Evolutionary conservation across 35 echinoderm and acorn worm species (phyloP).

Genomic region (Ophiothrix spiculata): DNA sequence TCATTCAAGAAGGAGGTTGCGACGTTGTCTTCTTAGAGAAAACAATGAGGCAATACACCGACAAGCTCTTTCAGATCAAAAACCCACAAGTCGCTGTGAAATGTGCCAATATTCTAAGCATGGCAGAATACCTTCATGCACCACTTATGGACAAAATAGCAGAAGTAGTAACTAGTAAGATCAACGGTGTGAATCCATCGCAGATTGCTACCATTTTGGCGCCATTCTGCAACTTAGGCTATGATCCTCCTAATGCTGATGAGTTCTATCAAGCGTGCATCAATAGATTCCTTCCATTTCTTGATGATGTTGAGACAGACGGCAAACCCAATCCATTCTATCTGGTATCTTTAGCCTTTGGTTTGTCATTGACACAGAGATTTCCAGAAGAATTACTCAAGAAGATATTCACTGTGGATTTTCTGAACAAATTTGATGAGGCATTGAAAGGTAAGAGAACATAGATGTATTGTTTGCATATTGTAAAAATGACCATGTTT

Average conservation of each 20-base stretch:
- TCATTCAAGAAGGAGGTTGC: slow-evolving; percentile 46
- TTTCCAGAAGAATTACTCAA: slow-evolving; percentile 63
- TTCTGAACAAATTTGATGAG: slow-evolving; percentile 88
- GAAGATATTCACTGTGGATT: slow-evolving; percentile 78
- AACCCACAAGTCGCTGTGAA: slow-evolving; percentile 62
- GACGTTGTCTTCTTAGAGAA: slow-evolving; percentile 52
- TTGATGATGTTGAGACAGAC: slow-evolving; percentile 1
- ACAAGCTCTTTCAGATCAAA: slow-evolving; percentile 43
- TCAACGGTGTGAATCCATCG: slow-evolving; percentile 52
- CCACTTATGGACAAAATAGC: slow-evolving; percentile 69
- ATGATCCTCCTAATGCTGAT: slow-evolving; percentile 46
- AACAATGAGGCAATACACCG: slow-evolving; percentile 53
- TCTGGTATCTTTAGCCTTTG: slow-evolving; percentile 65
- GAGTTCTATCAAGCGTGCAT: slow-evolving; percentile 64
- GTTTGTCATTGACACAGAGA: slow-evolving; percentile 53
- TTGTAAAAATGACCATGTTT: no score
- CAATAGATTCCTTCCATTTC: slow-evolving; percentile 49
- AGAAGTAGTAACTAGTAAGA: slow-evolving; percentile 51
- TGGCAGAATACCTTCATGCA: slow-evolving; percentile 51
- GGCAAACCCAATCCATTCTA: slow-evolving; percentile 43
- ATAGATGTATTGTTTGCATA: no score
- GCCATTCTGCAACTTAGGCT: slow-evolving; percentile 72
- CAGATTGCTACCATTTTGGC: slow-evolving; percentile 30
- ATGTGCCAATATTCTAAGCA: slow-evolving; percentile 49
- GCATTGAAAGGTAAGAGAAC: slow-evolving; percentile 78